Conservation (phyloP, 2,888 invertebrate species). For the Melolontha melolontha region DNA sequence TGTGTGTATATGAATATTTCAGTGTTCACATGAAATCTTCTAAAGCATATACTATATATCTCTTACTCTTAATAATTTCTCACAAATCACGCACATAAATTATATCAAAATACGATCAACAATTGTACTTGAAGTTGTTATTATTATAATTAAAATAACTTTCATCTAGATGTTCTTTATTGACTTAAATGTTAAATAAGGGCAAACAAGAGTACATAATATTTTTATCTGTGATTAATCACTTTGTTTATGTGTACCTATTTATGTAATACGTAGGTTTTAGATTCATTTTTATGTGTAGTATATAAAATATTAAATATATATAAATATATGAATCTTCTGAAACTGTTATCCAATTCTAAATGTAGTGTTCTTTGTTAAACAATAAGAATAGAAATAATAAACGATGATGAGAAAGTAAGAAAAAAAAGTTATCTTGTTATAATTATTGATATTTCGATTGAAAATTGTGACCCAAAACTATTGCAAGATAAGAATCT, state of each 20-base stretch:
- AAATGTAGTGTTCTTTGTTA: constrained; percentile 51
- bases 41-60: not conserved
- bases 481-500: constrained; percentile 27
- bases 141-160: not conserved
- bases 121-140: not conserved
- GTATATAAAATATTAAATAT: constrained; percentile 49
- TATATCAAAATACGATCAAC: constrained; percentile 48
- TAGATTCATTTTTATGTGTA: constrained; percentile 47
- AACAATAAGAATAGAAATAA: constrained; percentile 14
- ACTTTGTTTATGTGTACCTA: constrained; percentile 54
- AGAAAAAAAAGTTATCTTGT: constrained; percentile 5
- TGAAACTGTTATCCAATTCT: constrained; percentile 49
- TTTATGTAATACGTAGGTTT: constrained; percentile 40
- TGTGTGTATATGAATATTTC: not conserved
- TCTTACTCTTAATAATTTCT: constrained; percentile 17
- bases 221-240: constrained; percentile 60
- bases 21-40: not conserved
- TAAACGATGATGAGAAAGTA: not conserved
- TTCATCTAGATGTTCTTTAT: constrained; percentile 20
- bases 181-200: constrained; percentile 28
- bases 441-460: constrained; percentile 8
- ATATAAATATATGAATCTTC: constrained; percentile 47
- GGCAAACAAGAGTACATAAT: constrained; percentile 51
- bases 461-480: not conserved
- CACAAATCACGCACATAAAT: constrained; percentile 54